Evolutionary conservation across 1,140 invertebrate genomes (phyloP).

Genomic region (Plectrocnemia conspersa): DNA sequence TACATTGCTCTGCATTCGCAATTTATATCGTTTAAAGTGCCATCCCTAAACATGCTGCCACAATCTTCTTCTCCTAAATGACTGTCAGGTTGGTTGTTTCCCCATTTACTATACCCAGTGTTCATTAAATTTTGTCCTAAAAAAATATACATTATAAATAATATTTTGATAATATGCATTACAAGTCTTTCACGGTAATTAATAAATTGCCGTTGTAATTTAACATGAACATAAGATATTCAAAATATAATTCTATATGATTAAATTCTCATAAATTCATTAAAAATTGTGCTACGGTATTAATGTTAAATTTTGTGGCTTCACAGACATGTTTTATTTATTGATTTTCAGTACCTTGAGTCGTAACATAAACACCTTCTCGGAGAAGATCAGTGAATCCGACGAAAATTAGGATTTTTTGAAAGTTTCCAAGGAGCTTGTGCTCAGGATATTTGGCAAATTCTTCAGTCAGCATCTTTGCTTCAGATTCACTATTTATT

Average conservation of each 20-base stretch:
- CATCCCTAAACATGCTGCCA: slow-evolving; percentile 39
- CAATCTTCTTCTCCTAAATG: slow-evolving; percentile 36
- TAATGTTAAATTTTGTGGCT: too few relatives aligned
- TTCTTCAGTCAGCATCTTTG: neutral
- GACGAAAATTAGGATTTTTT: neutral
- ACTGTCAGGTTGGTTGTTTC: slow-evolving; percentile 28
- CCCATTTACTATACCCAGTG: slow-evolving; percentile 40
- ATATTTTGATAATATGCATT: too few relatives aligned
- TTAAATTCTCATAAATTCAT: too few relatives aligned
- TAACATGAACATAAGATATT: neutral
- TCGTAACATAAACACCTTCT: neutral
- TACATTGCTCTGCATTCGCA: slow-evolving; percentile 39
- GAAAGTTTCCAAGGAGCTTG: neutral
- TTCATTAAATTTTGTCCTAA: slow-evolving; percentile 26
- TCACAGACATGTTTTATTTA: too few relatives aligned
- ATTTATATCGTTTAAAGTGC: slow-evolving; percentile 36
- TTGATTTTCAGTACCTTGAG: neutral
- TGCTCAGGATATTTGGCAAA: neutral
- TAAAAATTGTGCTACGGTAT: too few relatives aligned
- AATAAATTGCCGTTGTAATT: too few relatives aligned
- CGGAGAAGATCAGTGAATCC: slow-evolving; percentile 3
- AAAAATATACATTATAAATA: too few relatives aligned
- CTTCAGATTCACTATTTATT: slow-evolving; percentile 33
- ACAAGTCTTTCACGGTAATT: too few relatives aligned
- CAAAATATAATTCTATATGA: too few relatives aligned